Percentiles rank a stretch among this genome's conserved stretches.
These are phyloP conservation scores for Balearica regulorum DNA, from an alignment of 2,797 vertebrate genomes.

Conservation along the genomic window DNA sequence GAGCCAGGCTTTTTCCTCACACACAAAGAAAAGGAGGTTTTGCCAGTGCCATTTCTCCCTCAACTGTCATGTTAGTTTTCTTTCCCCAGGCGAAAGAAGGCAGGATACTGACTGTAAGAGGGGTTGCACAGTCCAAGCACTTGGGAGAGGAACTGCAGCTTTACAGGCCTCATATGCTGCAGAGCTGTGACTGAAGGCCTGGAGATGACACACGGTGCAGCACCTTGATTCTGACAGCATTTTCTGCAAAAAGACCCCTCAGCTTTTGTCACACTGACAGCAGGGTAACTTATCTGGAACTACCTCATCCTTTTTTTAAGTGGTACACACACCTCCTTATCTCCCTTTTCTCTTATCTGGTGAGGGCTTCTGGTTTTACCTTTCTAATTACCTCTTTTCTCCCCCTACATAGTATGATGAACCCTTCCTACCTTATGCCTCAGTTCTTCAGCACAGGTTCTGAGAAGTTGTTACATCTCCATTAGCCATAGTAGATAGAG, in stretches of 20 bases:
- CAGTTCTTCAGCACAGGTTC: not conserved
- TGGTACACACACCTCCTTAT: not conserved
- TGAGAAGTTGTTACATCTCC: not conserved
- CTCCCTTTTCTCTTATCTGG: not conserved
- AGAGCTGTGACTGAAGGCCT: not conserved
- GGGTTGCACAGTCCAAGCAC: not conserved
- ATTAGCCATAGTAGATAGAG: not conserved
- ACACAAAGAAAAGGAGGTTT: fast-evolving
- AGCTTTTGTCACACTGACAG: not conserved
- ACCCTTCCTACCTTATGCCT: not conserved
- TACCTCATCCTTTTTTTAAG: not conserved
- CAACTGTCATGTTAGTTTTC: not conserved
- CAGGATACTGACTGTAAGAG: not conserved
- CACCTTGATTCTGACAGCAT: fast-evolving
- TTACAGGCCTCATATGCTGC: not conserved
- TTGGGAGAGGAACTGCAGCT: not conserved
- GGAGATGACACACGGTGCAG: not conserved
- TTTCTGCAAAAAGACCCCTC: not conserved
- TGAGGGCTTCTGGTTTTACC: not conserved
- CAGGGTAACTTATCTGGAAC: not conserved
- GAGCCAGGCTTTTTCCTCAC: not conserved
- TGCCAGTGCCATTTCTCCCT: not conserved
- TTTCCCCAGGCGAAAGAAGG: not conserved
- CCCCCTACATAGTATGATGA: not conserved
- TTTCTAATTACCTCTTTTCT: not conserved